Base-by-base conservation (phyloP, 2,797 vertebrate species). In the Pangasius krempfi region DNA sequence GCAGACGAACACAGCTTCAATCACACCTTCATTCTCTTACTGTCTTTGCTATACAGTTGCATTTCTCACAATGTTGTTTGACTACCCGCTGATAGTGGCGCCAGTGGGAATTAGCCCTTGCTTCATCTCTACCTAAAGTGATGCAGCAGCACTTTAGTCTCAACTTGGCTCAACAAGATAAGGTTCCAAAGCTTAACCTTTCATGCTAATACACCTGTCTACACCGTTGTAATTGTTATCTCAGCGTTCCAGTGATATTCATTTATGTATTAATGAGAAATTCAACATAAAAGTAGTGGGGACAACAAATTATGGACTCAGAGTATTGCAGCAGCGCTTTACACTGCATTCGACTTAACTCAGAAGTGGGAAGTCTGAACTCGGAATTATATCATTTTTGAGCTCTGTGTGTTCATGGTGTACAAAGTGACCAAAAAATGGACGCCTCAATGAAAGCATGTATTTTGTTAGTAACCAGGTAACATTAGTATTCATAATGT, bases 1-100 rank as follows among this genome's bases (percentile, higher is more conserved):
- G 44, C 70, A 47, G 18, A 70, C 66, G 62, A 52, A 30, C 16
- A 84, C 62, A 33, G 50, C 58, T n/a, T 89, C 82, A 58, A 56
- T 60, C 56, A 27, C 6, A 9, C 54, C 56, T 27, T 86, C 33
- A 44, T 72, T 68, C 62, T 40, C 73, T 80, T 60, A 50, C 54
- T 20, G 37, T 30, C 27, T 72, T 56, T 54, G 14, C 64, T 56
- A 37, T 85, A 54, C 9, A 33, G 27, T n/a, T 56, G 58, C 52
- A 58, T 60, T 58, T 14, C 6, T 6, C 37, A 60, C 20, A 62
- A 62, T 82, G 16, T 14, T 70, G 33, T 16, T 33, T 5, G 30
- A 37, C 12, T 72, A 33, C 33, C 12, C 10, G 0, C 12, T 68
- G n/a, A 68, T 68, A 33, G 13, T 37, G 33, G 16, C 37, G 37